A percentile compares a stretch with the other conserved stretches of the same genome.
Evolutionary conservation across 2,113 vertebrate genomes (phyloP).

Genomic region (Hipposideros armiger): DNA sequence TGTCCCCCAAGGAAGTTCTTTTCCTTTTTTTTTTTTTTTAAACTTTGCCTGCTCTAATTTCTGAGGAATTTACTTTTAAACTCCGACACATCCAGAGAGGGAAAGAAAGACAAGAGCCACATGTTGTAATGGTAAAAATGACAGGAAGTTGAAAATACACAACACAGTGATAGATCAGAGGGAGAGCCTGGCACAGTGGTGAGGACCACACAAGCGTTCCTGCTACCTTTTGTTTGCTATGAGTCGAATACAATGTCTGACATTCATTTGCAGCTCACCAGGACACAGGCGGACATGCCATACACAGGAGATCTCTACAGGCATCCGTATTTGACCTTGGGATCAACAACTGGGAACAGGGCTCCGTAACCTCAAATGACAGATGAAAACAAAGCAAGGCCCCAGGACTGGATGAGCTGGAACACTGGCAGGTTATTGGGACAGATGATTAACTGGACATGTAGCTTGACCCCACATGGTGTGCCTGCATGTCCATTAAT

Average conservation of each 20-base stretch:
- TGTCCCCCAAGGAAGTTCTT: background rate
- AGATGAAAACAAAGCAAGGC: background rate
- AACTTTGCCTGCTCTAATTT: conserved; percentile 32
- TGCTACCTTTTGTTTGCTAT: conserved; percentile 19
- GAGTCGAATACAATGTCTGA: conserved; percentile 32
- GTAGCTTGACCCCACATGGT: background rate
- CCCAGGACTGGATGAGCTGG: background rate
- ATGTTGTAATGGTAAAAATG: conserved; percentile 7
- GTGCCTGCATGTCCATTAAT: background rate
- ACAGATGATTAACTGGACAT: background rate
- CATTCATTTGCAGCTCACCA: conserved; percentile 26
- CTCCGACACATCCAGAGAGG: conserved; percentile 43
- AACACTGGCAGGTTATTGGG: background rate
- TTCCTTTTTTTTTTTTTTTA: background rate
- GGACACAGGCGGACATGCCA: background rate
- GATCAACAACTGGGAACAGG: background rate
- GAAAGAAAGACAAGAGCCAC: background rate
- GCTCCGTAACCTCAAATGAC: background rate
- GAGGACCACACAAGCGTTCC: background rate
- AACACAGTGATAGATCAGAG: conserved; percentile 41
- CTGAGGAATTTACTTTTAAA: conserved; percentile 56
- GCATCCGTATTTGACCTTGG: background rate
- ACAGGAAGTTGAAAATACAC: conserved; percentile 47
- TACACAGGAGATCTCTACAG: background rate
- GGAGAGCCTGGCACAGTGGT: background rate